Conservation (phyloP, 2,113 vertebrate genomes). For the Gorsachius goisagi region DNA sequence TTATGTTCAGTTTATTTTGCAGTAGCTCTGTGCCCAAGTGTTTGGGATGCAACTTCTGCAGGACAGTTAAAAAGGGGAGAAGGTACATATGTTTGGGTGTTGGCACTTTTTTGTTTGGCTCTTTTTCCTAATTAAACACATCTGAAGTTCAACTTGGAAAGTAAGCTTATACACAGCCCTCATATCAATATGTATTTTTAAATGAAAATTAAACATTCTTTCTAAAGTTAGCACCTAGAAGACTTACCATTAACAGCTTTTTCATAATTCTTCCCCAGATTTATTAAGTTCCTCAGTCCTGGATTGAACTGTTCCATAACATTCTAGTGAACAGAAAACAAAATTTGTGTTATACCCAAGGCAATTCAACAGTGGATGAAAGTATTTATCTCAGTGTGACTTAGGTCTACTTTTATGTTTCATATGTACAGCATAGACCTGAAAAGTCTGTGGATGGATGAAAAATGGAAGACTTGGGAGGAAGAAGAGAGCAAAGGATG, state of each 20-base stretch:
- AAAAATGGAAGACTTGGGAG: neutral
- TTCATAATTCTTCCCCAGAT: constrained; percentile 95
- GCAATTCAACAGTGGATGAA: neutral
- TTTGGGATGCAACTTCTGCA: neutral
- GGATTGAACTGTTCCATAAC: constrained; percentile 99
- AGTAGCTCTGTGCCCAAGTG: neutral
- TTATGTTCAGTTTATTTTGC: neutral
- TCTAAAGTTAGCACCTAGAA: neutral
- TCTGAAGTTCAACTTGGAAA: neutral
- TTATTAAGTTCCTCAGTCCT: constrained; percentile 92
- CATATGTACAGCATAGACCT: neutral
- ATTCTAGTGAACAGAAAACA: constrained; percentile 79
- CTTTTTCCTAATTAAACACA: neutral
- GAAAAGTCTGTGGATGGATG: neutral
- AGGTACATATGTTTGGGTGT: neutral
- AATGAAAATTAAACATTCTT: neutral
- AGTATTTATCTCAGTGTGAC: neutral
- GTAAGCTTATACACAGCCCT: neutral
- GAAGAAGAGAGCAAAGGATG: neutral
- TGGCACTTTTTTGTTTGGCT: neutral
- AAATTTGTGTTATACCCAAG: neutral
- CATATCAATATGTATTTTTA: neutral
- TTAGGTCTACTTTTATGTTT: neutral
- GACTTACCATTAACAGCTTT: constrained; percentile 93
- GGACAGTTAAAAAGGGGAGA: neutral